Base-by-base conservation (phyloP, 1,140 invertebrate genomes). In the Nasonia giraulti region DNA sequence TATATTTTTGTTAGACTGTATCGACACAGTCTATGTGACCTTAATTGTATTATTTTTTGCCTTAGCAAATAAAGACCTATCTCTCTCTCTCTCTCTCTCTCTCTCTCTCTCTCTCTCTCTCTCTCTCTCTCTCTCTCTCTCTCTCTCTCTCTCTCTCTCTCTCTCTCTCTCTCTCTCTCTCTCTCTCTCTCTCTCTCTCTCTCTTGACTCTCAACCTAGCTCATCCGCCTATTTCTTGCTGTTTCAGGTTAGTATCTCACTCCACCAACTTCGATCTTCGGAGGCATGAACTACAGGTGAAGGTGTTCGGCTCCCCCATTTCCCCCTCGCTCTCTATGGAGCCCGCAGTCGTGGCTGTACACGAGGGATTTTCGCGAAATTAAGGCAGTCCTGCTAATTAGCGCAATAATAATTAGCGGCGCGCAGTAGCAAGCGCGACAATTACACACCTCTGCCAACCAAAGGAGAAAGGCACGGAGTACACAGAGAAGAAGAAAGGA, bases 181-280 rank as follows among this genome's bases (percentile, higher is more conserved):
- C 27, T 31, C n/a, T 27, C 4, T 31, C n/a, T 6, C n/a, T 8
- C 27, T 31, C n/a, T 27, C 4, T 31, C n/a, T 6, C n/a, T 8
- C 11, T 0, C 7, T 8, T 11, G 68, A 69, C 5, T 23, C 68
- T 69, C 68, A 11, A 31, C 33, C 40, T 44, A 6, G 3, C 27
- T 31, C 23, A 11, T 12, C 17, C 10, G 27, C 27, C 27, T 8
- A 75, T n/a, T 74, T 5, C 44, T 75, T 75, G 44, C 17, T 44
- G 37, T 75, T 75, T 27, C 73, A 75, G 73, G 73, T 75, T 40
- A 75, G 73, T 75, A 75, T 75, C 23, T 27, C 20, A 12, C 20
- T 62, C 0, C 17, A 6, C 55, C 14, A 62, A n/a, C 55, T 20
- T 31, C 69, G 69, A 1, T 1, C 11, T 8, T 31, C 69, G 11